Conservation (phyloP, 2,113 vertebrate species). For the human (Homo sapiens) region GRCh38 chr18:56991501-56992000, state of each 20-base stretch:
- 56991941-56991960: slow-evolving; percentile 55
- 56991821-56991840: neutral
- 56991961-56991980: slow-evolving; percentile 38
- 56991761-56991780: neutral
- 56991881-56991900: slow-evolving; percentile 42
- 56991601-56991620: too few species aligned
- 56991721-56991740: slow-evolving; percentile 12
- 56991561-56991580: neutral
- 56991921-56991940: slow-evolving; percentile 42
- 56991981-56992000: slow-evolving; percentile 58
- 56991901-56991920: neutral
- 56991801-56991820: neutral
- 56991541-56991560: neutral
- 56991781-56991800: neutral
- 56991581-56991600: neutral
- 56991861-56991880: neutral
- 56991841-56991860: neutral
- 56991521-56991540: neutral
- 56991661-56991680: neutral
- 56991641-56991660: neutral
- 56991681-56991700: neutral
- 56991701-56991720: neutral
- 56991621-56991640: too few species aligned
- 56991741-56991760: neutral
- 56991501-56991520: neutral